phyloP scores from a whole-genome alignment of 1,140 invertebrate genomes.

The Cydia splendana region DNA sequence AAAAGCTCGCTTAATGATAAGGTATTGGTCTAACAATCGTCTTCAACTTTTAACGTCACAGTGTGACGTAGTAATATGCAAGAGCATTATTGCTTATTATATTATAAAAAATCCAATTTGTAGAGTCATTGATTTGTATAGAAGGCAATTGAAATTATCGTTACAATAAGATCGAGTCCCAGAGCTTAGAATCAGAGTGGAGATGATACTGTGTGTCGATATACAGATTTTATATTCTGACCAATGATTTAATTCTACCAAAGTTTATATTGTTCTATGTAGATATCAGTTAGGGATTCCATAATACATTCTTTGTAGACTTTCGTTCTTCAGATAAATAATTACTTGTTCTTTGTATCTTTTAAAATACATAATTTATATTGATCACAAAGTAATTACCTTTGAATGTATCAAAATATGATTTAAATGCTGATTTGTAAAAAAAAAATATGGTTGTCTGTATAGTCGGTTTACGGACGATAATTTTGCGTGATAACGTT shows the following conservation, averaged over 20 bases:
- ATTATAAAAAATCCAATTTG: constrained; percentile 27
- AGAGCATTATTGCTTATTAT: not conserved
- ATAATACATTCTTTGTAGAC: too few relatives aligned
- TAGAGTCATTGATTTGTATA: constrained; percentile 25
- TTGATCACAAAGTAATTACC: too few relatives aligned
- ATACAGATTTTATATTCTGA: not conserved
- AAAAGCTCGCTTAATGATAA: not conserved
- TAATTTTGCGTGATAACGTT: too few relatives aligned
- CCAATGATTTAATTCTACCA: not conserved
- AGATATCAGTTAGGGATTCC: not conserved
- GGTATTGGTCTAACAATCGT: not conserved
- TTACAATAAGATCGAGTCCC: constrained; percentile 18
- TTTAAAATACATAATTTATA: too few relatives aligned
- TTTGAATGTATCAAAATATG: too few relatives aligned
- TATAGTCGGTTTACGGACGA: too few relatives aligned
- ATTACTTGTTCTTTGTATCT: too few relatives aligned
- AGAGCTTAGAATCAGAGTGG: constrained; percentile 15
- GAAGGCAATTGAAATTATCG: constrained; percentile 30
- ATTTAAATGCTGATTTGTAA: too few relatives aligned
- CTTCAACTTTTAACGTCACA: not conserved
- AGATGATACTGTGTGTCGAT: not conserved
- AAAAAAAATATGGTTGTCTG: too few relatives aligned
- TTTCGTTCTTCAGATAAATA: too few relatives aligned
- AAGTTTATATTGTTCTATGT: not conserved
- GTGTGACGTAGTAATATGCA: not conserved